Evolutionary conservation across 1,140 invertebrate species (phyloP), one percentile per base, ranked within the genome.

Genomic region (Pentalonia nigronervosa): DNA sequence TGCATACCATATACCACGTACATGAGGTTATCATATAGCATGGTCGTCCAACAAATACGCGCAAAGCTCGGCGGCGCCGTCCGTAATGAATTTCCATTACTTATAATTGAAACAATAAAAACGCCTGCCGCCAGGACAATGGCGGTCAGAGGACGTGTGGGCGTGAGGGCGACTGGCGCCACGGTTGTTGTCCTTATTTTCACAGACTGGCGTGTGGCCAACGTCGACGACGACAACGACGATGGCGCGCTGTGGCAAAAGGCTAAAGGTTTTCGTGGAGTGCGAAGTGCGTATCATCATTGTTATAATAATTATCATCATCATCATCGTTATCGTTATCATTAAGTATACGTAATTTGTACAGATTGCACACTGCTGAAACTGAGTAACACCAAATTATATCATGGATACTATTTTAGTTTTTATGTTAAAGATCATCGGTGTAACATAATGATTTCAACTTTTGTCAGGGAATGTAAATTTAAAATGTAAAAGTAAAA

Each of bases 51-150:
- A 67, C 83, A 11, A 84, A 23, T 3, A 25, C 36, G 9, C 36
- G 8, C 83, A 47, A 23, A 47, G 84, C 84, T 86, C 84, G 84
- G 84, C 23, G 67, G 60, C 67, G 60, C 91, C 67, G 76, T 84
- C 67, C n/a, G 91, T 92, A 83, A 92, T 92, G 91, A 92, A 92
- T 92, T 92, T 92, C 91, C 91, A 92, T 92, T 92, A 92, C 76
- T 83, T 92, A 92, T 92, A 92, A 92, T 92, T 92, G 76, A 92
- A 92, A 92, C 91, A 83, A 92, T 92, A 92, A 92, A 81, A 92
- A 92, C 91, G 76, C 36, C 8, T 84, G 56, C 23, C 76, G 76
- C 76, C 47, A 48, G 45, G 45, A 83, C 23, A 34, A 47, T 56
- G 47, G 41, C 89, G 53, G 36, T 67, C 60, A 67, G 30, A 17